Base-by-base conservation (phyloP, 2,113 vertebrate genomes). In the Prionailurus bengalensis region DNA sequence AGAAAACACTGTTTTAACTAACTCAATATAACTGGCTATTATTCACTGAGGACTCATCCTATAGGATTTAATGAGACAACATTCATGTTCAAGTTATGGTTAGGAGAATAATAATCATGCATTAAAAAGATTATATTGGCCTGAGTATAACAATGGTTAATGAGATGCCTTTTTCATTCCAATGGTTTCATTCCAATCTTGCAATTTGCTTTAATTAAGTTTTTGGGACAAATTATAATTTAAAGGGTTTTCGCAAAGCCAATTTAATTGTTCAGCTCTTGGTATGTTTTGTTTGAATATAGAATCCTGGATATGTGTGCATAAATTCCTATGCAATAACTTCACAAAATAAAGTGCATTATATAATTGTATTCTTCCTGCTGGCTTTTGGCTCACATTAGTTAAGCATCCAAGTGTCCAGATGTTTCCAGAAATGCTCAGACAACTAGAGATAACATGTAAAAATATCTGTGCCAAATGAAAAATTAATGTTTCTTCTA, bases 181-280 rank as follows among this genome's bases (percentile, higher is more conserved):
- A 89, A 73, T 39, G 61, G 82, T 96, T 98, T 97, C 48, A 95
- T 94, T 98, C 89, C 33, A 95, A 73, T 83, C 39, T 81, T 29
- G 78, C 45, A 94, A 94, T 96, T 94, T 97, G 88, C 61, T 76
- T 97, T 97, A 95, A 96, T 97, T 95, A 97, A 98, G 48, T 66
- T 82, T 93, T 98, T 95, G 93, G 86, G 84, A 48, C 61, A 96
- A 98, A 91, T 95, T 93, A 95, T 96, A 94, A 97, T 97, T 89
- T 85, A 95, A 94, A 87, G 45, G 19, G 61, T 94, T 97, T 97
- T 48, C 39, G 93, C 66, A 94, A 96, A 93, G 61, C 36, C 39
- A 93, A 92, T 95, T 97, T 94, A 94, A 96, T 36, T 80, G 21
- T 89, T 93, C 39, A 81, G 66, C 61, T 89, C 63, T 93, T 80